Conservation (phyloP, 2,797 vertebrate genomes). For the Neosilurus mollespiculum region DNA sequence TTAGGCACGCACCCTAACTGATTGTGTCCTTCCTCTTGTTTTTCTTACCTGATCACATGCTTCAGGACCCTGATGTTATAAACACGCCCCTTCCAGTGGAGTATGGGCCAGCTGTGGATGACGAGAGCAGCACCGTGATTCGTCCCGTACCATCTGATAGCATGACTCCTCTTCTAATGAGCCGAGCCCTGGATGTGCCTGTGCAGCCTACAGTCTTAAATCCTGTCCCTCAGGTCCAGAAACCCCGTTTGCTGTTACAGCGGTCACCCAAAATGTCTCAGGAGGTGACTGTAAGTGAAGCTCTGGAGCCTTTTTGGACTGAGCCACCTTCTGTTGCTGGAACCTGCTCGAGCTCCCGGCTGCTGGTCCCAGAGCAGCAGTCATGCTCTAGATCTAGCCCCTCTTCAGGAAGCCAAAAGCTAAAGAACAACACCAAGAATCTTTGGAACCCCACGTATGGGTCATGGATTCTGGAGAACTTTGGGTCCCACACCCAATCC, state of each 20-base stretch:
- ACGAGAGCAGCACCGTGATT: conserved; percentile 72
- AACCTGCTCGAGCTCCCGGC: conserved; percentile 62
- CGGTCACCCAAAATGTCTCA: conserved; percentile 68
- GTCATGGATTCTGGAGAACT: conserved; percentile 86
- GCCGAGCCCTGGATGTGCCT: conserved; percentile 67
- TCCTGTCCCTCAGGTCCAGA: conserved; percentile 65
- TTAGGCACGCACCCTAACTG: background rate
- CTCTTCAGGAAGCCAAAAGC: conserved; percentile 75
- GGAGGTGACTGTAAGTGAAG: conserved; percentile 70
- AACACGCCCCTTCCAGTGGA: conserved; percentile 84
- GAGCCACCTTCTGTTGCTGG: conserved; percentile 64
- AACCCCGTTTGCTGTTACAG: conserved; percentile 69
- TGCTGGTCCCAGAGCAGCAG: conserved; percentile 67
- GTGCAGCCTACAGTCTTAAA: conserved; percentile 60
- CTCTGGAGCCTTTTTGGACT: conserved; percentile 71
- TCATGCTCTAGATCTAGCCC: conserved; percentile 72
- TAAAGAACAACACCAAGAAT: conserved; percentile 90
- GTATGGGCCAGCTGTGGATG: conserved; percentile 75
- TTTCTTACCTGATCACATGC: background rate
- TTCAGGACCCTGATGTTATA: conserved; percentile 89
- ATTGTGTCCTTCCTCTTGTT: background rate
- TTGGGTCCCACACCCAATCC: conserved; percentile 76
- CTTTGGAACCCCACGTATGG: conserved; percentile 93
- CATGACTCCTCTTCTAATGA: conserved; percentile 75
- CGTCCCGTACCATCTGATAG: conserved; percentile 75